Base-by-base conservation (phyloP, 2,888 invertebrate genomes). In the Parnassius smintheus region DNA sequence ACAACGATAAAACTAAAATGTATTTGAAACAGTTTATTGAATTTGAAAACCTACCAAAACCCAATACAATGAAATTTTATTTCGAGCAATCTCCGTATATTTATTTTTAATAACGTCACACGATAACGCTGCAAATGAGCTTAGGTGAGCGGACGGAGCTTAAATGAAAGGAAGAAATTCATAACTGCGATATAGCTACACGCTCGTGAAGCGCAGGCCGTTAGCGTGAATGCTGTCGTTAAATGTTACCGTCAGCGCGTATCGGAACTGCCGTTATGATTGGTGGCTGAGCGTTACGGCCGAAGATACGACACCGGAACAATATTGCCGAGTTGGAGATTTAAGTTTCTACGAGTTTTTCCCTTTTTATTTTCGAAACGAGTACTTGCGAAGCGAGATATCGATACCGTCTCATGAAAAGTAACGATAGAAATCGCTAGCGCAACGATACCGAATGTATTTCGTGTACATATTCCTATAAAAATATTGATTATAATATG, bases 231-330 rank as follows among this genome's bases (percentile, higher is more conserved):
- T 76, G 81, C 74, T 77, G 81, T 73, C 77, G 76, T 79, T 83
- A 83, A 82, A 75, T 75, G 76, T 74, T 70, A 72, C 77, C 74
- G 75, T 77, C 77, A 75, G 59, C 63, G 64, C 66, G 75, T 84
- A 86, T 87, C 83, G 86, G 85, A 86, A 85, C 83, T 82, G 71
- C 78, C 76, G 78, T 78, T 80, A 83, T 85, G 86, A 85, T 85
- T 83, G 83, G 85, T 85, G 82, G 83, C 75, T 68, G 65, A 65
- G 76, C 74, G 67, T 73, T 72, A 75, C 68, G 68, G 71, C 65
- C 62, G 59, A 59, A 71, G 74, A 75, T 75, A 76, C 73, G 75
- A 62, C 58, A 69, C 67, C 52, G 67, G 62, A 64, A 71, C 73
- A 69, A 74, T 65, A 73, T 73, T 73, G 72, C 69, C 69, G 66